phyloP scores from a whole-genome alignment of 2,113 vertebrate species.

The Myrmecobius fasciatus region DNA sequence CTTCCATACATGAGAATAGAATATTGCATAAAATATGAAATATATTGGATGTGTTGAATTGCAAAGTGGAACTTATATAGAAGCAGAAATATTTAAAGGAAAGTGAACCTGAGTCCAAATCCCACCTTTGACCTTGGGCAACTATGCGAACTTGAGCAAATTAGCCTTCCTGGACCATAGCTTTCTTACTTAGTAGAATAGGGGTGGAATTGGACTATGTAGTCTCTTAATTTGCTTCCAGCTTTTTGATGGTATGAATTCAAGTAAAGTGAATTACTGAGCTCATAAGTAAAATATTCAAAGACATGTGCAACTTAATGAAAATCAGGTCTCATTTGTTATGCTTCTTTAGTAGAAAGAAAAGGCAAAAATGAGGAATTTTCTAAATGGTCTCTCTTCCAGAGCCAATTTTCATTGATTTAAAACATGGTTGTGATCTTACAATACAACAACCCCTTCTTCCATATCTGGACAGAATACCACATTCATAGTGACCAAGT shows the following conservation, averaged over 20 bases:
- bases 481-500: not conserved
- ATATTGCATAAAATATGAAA: not conserved
- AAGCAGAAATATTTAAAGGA: not conserved
- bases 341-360: constrained; percentile 12
- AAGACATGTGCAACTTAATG: not conserved
- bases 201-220: not conserved
- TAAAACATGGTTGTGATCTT: not conserved
- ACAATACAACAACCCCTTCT: not conserved
- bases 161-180: not conserved
- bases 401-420: not conserved
- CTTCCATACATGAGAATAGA: not conserved
- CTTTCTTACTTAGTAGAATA: not conserved
- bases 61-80: not conserved
- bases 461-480: not conserved
- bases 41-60: not conserved
- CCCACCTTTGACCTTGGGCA: not conserved
- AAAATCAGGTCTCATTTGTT: constrained; percentile 38
- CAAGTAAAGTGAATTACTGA: not conserved
- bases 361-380: constrained; percentile 5
- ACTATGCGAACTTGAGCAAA: not conserved
- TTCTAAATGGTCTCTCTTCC: not conserved
- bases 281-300: constrained; percentile 23
- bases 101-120: not conserved
- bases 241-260: not conserved
- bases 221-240: not conserved